Evolutionary conservation across 1,140 invertebrate genomes (phyloP), one percentile per base, ranked within the genome.

Genomic region (Zaprionus tsacasi): DNA sequence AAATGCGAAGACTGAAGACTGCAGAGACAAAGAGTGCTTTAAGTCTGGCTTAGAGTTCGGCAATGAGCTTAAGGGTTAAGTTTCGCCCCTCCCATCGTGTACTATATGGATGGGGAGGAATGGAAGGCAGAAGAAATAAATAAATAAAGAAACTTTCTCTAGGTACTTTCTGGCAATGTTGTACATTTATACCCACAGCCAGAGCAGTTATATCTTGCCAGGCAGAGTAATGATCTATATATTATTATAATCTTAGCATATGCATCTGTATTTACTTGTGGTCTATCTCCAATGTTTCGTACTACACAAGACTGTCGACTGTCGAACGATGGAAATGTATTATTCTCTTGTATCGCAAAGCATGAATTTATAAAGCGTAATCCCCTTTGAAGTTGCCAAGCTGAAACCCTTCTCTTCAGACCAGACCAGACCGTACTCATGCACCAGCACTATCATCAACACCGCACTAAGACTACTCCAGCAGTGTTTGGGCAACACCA

Each of bases 291-390:
- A 30, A 30, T 30, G 27, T 6, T 30, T 1, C 27, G 27, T 30
- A 30, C 6, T 2, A 30, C 38, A 6, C 13, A 15, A 43, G 13
- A 43, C 13, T 12, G 35, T 7, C 35, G 13, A 43, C 13, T 12
- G 35, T 13, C 35, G 57, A 78, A 71, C 56, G 72, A 74, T 76
- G 70, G 77, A 82, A 87, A 87, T 87, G 87, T 82, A 88, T 88
- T 88, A 82, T 80, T 70, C 79, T 88, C 82, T 87, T 87, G 76
- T 79, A 87, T 70, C 74, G 80, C 78, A 79, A 79, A 88, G 78
- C 85, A 72, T 89, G 78, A 83, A 83, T 81, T 81, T 66, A 64
- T 76, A 74, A 73, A 76, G 81, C 70, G 70, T 83, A 83, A 88
- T 79, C 78, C 72, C 75, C 69, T 71, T 81, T 78, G 57, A 79